These are phyloP conservation scores for Alexandromys fortis DNA, from an alignment of 2,113 vertebrate species.

Conservation along the genomic window DNA sequence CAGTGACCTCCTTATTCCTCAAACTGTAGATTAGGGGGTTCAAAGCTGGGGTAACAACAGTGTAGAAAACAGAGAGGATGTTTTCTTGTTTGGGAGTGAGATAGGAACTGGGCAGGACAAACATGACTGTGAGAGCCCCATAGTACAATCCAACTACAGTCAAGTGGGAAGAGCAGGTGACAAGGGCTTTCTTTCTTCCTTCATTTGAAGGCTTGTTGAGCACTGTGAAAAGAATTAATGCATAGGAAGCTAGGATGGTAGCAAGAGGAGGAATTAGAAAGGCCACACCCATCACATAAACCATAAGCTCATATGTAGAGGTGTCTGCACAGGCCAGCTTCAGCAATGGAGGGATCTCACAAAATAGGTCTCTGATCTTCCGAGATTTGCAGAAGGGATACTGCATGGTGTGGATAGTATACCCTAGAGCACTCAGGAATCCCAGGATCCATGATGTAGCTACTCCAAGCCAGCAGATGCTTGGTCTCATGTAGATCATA, in stretches of 20 bases:
- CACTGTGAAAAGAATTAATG: constrained; percentile 53
- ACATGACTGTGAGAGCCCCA: constrained; percentile 60
- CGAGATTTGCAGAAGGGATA: constrained; percentile 63
- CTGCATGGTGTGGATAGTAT: constrained; percentile 54
- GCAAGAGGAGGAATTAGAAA: constrained; percentile 60
- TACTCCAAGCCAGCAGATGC: constrained; percentile 60
- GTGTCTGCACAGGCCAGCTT: constrained; percentile 75
- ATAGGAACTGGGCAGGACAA: constrained; percentile 66
- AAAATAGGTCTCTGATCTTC: constrained; percentile 71
- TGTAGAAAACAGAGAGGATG: constrained; percentile 70
- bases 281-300: constrained; percentile 52
- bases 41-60: constrained; percentile 67
- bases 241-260: constrained; percentile 67
- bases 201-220: constrained; percentile 63
- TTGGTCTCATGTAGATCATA: constrained; percentile 62
- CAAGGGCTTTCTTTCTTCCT: constrained; percentile 68
- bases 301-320: constrained; percentile 38
- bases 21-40: constrained; percentile 73
- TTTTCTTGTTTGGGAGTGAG: constrained; percentile 63
- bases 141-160: constrained; percentile 74
- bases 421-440: constrained; percentile 37
- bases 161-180: constrained; percentile 76
- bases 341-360: constrained; percentile 74
- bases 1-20: constrained; percentile 73
- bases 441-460: constrained; percentile 57